phyloP scores from a whole-genome alignment of 1,140 invertebrate species.

The Drosophila watanabei region DNA sequence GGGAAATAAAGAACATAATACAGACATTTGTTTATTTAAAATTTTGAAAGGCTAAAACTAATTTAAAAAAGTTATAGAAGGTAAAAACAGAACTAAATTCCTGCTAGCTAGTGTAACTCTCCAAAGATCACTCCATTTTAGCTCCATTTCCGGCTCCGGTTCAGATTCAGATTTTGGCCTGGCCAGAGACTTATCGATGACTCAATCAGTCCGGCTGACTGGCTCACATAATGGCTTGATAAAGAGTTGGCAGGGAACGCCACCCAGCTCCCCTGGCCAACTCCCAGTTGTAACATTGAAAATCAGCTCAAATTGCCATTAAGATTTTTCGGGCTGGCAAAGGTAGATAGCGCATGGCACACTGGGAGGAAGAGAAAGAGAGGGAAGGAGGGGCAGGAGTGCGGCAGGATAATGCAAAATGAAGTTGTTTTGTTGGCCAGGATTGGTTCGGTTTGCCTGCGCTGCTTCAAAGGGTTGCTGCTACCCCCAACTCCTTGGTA shows the following conservation, averaged over 20 bases:
- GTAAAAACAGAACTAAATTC: too few relatives aligned
- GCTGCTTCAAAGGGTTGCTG: constrained; percentile 67
- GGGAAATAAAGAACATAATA: not conserved
- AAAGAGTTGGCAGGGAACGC: constrained; percentile 58
- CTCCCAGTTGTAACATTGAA: constrained; percentile 85
- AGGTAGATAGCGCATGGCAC: constrained; percentile 63
- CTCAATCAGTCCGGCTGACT: constrained; percentile 65
- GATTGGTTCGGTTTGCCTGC: constrained; percentile 40
- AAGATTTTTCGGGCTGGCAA: constrained; percentile 60
- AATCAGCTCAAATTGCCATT: constrained; percentile 83
- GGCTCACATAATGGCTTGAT: constrained; percentile 78
- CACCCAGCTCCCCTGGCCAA: constrained; percentile 27
- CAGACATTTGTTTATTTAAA: not conserved
- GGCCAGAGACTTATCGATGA: constrained; percentile 66
- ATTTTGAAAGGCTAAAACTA: not conserved
- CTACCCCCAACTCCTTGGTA: constrained; percentile 2
- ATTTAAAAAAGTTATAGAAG: not conserved
- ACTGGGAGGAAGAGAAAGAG: not conserved
- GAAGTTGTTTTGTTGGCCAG: constrained; percentile 66
- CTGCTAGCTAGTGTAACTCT: not conserved
- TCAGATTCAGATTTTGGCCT: constrained; percentile 13
- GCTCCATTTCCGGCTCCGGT: constrained; percentile 5
- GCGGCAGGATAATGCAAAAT: constrained; percentile 68
- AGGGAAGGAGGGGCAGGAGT: not conserved
- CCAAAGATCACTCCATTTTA: constrained; percentile 5